Base-by-base conservation (phyloP, 2,888 invertebrate genomes). In the Pharmacophagus antenor region DNA sequence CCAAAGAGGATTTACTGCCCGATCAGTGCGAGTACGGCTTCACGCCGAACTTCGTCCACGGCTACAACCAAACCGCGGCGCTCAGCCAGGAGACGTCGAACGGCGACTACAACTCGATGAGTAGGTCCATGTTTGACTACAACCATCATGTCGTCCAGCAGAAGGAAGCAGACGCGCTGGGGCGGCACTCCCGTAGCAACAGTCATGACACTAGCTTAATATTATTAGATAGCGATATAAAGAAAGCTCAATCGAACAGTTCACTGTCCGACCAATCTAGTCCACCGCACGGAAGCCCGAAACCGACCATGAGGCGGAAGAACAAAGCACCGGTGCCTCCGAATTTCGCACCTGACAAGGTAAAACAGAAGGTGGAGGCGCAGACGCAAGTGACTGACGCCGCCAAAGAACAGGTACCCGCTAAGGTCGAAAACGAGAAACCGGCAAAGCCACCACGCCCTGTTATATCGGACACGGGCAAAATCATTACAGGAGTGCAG, bases 251-350 rank as follows among this genome's bases (percentile, higher is more conserved):
- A 71, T 94, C 94, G 0, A 94, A 93, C 72, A 94, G 94, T 71
- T 94, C 94, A 63, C 84, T 94, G 4, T 93, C 93, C 17, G 94
- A 94, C 74, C 92, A 92, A 69, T 93, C 92, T 71, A 94, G 94
- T 82, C 94, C 94, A 63, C 94, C 94, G 4, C 92, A 94, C 68
- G 93, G 95, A 41, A 96, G 96, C 82, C 96, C 95, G 18, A 94
- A 94, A 69, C 94, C 94, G 8, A 92, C 93, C 52, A 83, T 92
- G 66, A 89, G 96, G 61, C 92, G 95, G 71, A 95, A 95, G 82
- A 94, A 95, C 70, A 96, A 96, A 75, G 94, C 95, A 0, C 95
- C 95, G 2, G 93, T 93, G 15, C 95, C 95, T 41, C 94, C 94
- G 4, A 92, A 92, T 66, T 92, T 91, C 63, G 91, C 91, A 1